Evolutionary conservation across 1,140 invertebrate genomes (phyloP).

Genomic region (Solenopsis fugax): DNA sequence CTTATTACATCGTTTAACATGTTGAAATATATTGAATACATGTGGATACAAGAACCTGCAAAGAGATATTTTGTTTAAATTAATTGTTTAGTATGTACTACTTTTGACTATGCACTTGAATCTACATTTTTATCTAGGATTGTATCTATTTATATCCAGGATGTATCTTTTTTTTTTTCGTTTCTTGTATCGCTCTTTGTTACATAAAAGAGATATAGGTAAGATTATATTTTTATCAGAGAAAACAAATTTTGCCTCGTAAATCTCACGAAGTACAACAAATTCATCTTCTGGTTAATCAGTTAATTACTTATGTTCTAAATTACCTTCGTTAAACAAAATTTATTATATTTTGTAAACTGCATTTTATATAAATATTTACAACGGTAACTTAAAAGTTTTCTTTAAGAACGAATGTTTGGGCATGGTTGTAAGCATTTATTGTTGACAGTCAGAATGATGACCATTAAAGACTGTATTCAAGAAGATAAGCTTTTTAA

Average conservation of each 20-base stretch:
- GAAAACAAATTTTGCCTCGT: conserved; percentile 31
- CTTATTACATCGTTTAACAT: conserved; percentile 51
- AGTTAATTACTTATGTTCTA: conserved; percentile 3
- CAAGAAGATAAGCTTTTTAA: conserved; percentile 31
- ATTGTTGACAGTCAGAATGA: conserved; percentile 1
- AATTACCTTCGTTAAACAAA: background rate
- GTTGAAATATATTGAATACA: background rate
- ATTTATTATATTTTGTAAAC: background rate
- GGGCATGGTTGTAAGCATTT: background rate
- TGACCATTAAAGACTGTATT: background rate
- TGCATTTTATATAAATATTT: background rate
- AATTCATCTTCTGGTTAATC: conserved; percentile 10
- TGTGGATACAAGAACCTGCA: background rate
- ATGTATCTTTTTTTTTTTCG: conserved; percentile 6
- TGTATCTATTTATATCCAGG: background rate
- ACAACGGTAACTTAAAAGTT: background rate
- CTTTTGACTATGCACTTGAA: background rate
- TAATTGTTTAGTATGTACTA: background rate
- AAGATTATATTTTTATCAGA: conserved; percentile 14
- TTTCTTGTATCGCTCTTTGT: conserved; percentile 3
- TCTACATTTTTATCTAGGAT: too few species aligned
- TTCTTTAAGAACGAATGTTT: background rate
- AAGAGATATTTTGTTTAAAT: conserved; percentile 14
- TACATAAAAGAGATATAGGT: background rate
- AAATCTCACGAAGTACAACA: background rate